Conservation (phyloP, 2,797 vertebrate species). For the Philypnodon macrostomus region DNA sequence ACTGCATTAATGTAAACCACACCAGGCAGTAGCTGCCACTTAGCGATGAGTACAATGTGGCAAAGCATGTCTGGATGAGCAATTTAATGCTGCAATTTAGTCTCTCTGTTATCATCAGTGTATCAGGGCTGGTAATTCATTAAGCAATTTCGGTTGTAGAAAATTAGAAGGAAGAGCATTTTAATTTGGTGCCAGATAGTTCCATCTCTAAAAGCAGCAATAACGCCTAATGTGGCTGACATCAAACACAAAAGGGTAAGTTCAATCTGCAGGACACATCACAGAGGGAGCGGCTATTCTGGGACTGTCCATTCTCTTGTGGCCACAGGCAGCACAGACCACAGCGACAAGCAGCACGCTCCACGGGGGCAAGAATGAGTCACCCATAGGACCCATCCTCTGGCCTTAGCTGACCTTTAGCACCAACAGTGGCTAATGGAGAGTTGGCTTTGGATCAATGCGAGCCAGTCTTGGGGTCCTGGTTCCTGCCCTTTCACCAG, state of each 20-base stretch:
- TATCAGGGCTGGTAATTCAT: constrained; percentile 66
- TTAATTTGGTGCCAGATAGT: constrained; percentile 48
- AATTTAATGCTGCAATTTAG: constrained; percentile 77
- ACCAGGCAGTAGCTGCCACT: constrained; percentile 69
- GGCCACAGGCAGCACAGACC: constrained; percentile 36
- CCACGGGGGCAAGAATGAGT: constrained; percentile 49
- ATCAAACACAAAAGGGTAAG: constrained; percentile 40
- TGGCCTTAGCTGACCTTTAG: constrained; percentile 72
- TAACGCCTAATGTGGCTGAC: constrained; percentile 52
- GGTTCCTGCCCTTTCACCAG: constrained; percentile 59
- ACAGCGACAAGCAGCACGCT: constrained; percentile 52
- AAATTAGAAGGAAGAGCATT: constrained; percentile 64
- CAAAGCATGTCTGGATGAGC: constrained; percentile 59
- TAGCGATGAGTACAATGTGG: constrained; percentile 67
- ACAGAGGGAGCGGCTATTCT: constrained; percentile 30
- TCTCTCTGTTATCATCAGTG: constrained; percentile 67
- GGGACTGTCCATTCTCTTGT: constrained; percentile 25
- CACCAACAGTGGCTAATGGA: constrained; percentile 64
- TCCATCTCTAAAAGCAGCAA: constrained; percentile 61
- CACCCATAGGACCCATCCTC: constrained; percentile 51
- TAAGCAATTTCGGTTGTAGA: constrained; percentile 65
- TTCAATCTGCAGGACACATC: constrained; percentile 22
- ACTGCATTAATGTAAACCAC: constrained; percentile 76
- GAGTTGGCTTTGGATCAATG: constrained; percentile 69
- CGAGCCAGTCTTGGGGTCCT: constrained; percentile 48